A percentile compares a stretch with the other conserved stretches of the same genome.
These are phyloP conservation scores for Panagrolaimus sp. DNA, from an alignment of 1,140 invertebrate genomes.

Conservation along the genomic window DNA sequence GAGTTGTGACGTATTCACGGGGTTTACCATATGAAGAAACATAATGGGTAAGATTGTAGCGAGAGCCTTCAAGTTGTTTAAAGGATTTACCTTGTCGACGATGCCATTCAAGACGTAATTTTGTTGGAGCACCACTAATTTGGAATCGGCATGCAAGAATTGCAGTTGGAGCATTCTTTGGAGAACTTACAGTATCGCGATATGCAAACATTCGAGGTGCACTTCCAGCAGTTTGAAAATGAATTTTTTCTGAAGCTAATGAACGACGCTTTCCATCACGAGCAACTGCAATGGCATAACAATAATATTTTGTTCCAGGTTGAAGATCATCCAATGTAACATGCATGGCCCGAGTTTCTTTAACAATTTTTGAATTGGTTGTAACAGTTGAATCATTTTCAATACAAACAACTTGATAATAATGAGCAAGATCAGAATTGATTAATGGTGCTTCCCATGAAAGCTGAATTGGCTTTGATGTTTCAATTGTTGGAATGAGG, in stretches of 20 bases:
- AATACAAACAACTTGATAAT: slow-evolving; percentile 22
- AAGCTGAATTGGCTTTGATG: not conserved
- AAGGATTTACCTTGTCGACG: slow-evolving; percentile 14
- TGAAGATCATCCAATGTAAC: slow-evolving; percentile 22
- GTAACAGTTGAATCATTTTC: slow-evolving; percentile 19
- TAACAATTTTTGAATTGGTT: not conserved
- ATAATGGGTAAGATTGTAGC: slow-evolving; percentile 32
- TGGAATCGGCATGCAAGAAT: slow-evolving; percentile 32
- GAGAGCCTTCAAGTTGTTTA: slow-evolving; percentile 9
- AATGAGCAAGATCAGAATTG: slow-evolving; percentile 24
- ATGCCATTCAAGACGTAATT: slow-evolving; percentile 18
- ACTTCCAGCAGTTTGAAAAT: slow-evolving; percentile 35
- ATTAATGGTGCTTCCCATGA: slow-evolving; percentile 26
- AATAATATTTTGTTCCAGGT: slow-evolving; percentile 32
- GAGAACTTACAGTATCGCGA: slow-evolving; percentile 25
- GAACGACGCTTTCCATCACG: slow-evolving; percentile 17
- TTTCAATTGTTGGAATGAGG: not conserved
- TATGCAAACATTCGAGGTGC: slow-evolving; percentile 26
- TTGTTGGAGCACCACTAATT: slow-evolving; percentile 21
- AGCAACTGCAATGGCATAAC: slow-evolving; percentile 25
- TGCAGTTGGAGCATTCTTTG: slow-evolving; percentile 20
- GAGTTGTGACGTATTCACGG: slow-evolving; percentile 33
- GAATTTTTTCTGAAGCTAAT: slow-evolving; percentile 26
- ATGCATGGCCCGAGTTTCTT: not conserved
- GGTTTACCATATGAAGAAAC: slow-evolving; percentile 29